Evolutionary conservation across 1,140 invertebrate genomes (phyloP), one percentile per base, ranked within the genome.

Genomic region (Drosophila yakuba): DNA sequence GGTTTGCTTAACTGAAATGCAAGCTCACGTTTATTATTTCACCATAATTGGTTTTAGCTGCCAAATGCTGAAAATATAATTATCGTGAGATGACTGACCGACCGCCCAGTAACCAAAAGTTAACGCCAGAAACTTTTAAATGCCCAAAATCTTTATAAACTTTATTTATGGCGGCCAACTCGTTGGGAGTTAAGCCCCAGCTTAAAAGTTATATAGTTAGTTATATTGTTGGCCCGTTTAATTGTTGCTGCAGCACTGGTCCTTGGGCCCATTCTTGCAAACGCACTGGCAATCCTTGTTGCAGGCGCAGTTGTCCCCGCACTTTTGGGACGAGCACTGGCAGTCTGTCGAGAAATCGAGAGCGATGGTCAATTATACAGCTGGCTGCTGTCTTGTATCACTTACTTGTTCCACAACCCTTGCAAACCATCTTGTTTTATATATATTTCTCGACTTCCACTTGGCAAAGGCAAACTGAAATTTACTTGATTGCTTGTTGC

Each of bases 191-290:
- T 71, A 4, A 57, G 44, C 44, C 25, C 3, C 23, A 50, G 60
- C 32, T 66, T 41, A 28, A 17, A 71, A 67, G 61, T 68, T 63
- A 14, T 10, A 17, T 44, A 20, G 11, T 14, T 12, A 20, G 43
- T 48, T 10, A 64, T 59, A 48, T 44, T 44, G 64, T 51, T 67
- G 36, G 59, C 60, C 38, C 39, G 25, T 48, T 71, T 44, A 84
- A 72, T 88, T 86, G 38, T 32, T 74, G 57, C 75, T 79, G 75
- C 83, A 88, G 52, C 83, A 88, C 58, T 88, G 75, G 57, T 79
- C 82, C 78, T 88, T 88, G 56, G 82, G 71, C 55, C 78, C 83
- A 35, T 47, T 73, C 59, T 88, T 82, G 75, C 82, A 86, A 15
- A 79, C 82, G 32, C 83, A 86, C 2, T 73, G 28, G 56, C 83